Evolutionary conservation across 2,888 invertebrate genomes (phyloP).

Genomic region (Lymantria dispar): DNA sequence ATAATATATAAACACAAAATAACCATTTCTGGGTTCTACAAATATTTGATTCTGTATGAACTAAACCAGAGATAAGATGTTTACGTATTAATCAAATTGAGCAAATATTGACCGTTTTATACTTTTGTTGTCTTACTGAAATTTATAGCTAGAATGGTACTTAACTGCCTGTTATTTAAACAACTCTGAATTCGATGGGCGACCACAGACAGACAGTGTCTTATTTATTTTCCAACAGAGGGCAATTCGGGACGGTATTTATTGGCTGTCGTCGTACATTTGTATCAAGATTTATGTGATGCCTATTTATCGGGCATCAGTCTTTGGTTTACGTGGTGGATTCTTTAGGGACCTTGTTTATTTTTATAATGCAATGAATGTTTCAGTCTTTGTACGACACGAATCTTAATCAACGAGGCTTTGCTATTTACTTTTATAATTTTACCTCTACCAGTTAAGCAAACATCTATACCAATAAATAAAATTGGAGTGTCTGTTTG

Average conservation of each 20-base stretch:
- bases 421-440: no score
- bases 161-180: constrained; percentile 33
- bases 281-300: constrained; percentile 41
- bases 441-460: no score
- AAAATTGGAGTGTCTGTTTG: no score
- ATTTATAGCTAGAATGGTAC: not conserved
- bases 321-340: constrained; percentile 9
- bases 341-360: constrained; percentile 3
- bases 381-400: not conserved
- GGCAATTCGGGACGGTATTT: constrained; percentile 47
- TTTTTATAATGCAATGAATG: not conserved
- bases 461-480: no score
- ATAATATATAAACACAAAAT: no score
- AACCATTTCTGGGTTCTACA: no score
- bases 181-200: constrained; percentile 33
- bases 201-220: constrained; percentile 38
- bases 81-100: no score
- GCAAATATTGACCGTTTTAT: no score
- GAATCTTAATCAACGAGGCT: not conserved
- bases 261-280: constrained; percentile 49
- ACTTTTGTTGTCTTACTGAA: no score
- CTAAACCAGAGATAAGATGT: no score
- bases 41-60: no score
- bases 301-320: constrained; percentile 26
- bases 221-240: constrained; percentile 62